Base-by-base conservation (phyloP, 2,797 vertebrate genomes). In the Chrosomus eos region DNA sequence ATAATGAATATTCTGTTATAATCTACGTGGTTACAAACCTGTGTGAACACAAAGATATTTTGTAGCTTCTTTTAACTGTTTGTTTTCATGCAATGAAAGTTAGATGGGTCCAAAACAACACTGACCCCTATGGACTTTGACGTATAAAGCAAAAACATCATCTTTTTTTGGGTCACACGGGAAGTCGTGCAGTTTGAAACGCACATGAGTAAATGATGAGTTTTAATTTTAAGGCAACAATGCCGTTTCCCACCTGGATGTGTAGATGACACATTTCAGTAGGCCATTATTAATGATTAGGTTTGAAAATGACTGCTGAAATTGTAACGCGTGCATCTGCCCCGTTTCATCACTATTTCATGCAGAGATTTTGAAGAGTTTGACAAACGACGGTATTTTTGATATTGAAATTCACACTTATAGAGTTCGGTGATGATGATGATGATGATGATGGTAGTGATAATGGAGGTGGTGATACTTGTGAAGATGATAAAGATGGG, bases 401-500 rank as follows among this genome's bases (percentile, higher is more conserved):
- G 36, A 83, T 83, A 83, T 66, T 38, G 81, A 83, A 67, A 66
- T 43, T 83, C 60, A 75, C 70, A 75, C 71, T 66, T 75, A 75
- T 26, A 66, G 8, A 74, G 71, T 38, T 36, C 28, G 58, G 21
- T n/a, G 53, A 33, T 45, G 58, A 78, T 78, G 33, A 77, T 36
- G 51, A 74, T 74, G 28, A 21, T 38, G 53, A 75, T 75, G 31
- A 23, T 43, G 33, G 10, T 73, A 31, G n/a, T 26, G 36, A 66
- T 83, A 53, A 51, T 43, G 55, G 75, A 72, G 48, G 26, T 7
- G 51, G 8, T 62, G 48, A 77, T 38, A 40, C 58, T 83, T 33
- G 62, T 76, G 62, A 83, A 51, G 55, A 82, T 13, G 31, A 38
- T 11, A n/a, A 82, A 87, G 83, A 85, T 89, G 68, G 60, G 80